These are phyloP conservation scores for Carposina sasakii DNA, from an alignment of 1,140 invertebrate species.

Conservation along the genomic window DNA sequence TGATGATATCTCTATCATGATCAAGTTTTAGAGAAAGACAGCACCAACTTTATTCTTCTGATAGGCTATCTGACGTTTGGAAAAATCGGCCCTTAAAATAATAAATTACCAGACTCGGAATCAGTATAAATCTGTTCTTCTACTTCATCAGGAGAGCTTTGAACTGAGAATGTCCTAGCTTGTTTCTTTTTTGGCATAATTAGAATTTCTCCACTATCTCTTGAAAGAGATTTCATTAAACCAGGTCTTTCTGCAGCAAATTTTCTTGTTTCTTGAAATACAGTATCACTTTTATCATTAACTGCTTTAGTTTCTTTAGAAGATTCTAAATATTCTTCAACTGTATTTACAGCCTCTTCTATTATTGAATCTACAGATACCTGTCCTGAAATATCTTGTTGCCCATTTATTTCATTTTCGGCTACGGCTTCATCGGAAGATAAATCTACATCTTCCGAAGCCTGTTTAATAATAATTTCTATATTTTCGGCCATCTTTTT, in stretches of 20 bases:
- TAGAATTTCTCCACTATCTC: constrained; percentile 60
- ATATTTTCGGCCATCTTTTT: constrained; percentile 69
- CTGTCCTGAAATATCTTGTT: constrained; percentile 42
- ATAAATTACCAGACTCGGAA: constrained; percentile 64
- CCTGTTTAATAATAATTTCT: constrained; percentile 69
- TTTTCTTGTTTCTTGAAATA: constrained; percentile 41
- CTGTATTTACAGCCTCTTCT: constrained; percentile 59
- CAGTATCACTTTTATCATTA: constrained; percentile 33
- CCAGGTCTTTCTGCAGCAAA: constrained; percentile 48
- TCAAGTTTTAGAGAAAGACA: too few species aligned
- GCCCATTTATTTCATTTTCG: constrained; percentile 20
- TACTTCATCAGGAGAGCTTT: constrained; percentile 71
- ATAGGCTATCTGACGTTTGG: too few species aligned
- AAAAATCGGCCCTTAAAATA: too few species aligned
- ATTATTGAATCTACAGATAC: constrained; percentile 63
- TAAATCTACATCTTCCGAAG: constrained; percentile 59
- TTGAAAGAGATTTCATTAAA: constrained; percentile 57
- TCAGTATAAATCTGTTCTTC: constrained; percentile 72
- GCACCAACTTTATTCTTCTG: too few species aligned
- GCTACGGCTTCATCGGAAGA: constrained; percentile 51
- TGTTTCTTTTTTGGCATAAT: constrained; percentile 67
- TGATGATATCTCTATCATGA: too few species aligned
- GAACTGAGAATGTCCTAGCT: constrained; percentile 64
- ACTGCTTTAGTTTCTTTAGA: constrained; percentile 32
- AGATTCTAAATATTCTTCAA: constrained; percentile 52